A percentile compares a stretch with the other conserved stretches of the same genome.
These are phyloP conservation scores for Calliphora vomitoria DNA, from an alignment of 2,888 invertebrate genomes.

Conservation along the genomic window DNA sequence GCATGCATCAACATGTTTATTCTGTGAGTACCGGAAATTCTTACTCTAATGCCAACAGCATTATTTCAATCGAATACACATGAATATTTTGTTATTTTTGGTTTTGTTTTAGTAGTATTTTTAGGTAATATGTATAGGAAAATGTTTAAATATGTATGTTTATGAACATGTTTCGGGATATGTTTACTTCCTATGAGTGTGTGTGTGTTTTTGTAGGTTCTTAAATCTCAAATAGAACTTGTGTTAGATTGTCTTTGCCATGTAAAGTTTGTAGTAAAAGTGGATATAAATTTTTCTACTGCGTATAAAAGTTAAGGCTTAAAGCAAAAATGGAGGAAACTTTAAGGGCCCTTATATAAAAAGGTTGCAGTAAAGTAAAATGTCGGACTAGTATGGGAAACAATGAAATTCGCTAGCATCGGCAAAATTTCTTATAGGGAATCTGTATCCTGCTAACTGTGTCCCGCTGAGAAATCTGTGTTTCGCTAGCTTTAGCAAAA, in stretches of 20 bases:
- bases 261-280: conserved; percentile 23
- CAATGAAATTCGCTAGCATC: too few relatives aligned
- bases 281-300: neutral
- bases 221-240: conserved; percentile 21
- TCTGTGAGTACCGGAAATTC: conserved; percentile 62
- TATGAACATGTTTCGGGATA: neutral
- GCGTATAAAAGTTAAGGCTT: neutral
- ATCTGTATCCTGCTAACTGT: too few relatives aligned
- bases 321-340: neutral
- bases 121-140: neutral
- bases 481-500: too few relatives aligned
- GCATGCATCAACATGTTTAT: neutral
- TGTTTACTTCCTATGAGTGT: neutral
- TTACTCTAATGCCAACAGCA: conserved; percentile 70
- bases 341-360: neutral
- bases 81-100: conserved; percentile 1
- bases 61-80: conserved; percentile 70
- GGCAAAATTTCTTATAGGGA: too few relatives aligned
- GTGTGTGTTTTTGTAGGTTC: neutral
- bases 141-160: neutral
- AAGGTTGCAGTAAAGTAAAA: too few relatives aligned
- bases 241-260: conserved; percentile 27
- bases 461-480: too few relatives aligned
- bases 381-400: too few relatives aligned
- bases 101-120: neutral